phyloP scores from a whole-genome alignment of 2,113 vertebrate species.

The Ptyas mucosa region DNA sequence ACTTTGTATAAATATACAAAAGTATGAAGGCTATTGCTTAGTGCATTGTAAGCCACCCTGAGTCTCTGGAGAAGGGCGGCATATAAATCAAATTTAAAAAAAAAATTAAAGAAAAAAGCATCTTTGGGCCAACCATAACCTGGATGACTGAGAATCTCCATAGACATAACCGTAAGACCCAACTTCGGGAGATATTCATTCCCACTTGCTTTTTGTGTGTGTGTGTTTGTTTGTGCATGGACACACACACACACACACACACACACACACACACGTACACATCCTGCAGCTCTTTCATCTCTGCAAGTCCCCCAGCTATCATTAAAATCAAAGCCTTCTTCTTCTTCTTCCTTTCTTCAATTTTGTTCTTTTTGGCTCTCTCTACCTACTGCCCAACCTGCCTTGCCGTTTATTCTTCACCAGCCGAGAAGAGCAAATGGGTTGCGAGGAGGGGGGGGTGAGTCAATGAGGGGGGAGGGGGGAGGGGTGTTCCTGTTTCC shows the following conservation, averaged over 20 bases:
- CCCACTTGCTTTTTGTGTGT: neutral
- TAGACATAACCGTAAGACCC: too few relatives aligned
- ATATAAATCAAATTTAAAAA: too few relatives aligned
- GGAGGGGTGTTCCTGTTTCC: conserved; percentile 34
- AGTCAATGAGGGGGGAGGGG: conserved; percentile 11
- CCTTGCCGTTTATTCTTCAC: neutral
- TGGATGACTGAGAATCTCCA: too few relatives aligned
- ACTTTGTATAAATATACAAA: too few relatives aligned
- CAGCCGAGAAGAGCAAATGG: conserved; percentile 14
- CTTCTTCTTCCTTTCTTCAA: neutral
- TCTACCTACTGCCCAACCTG: fast-evolving
- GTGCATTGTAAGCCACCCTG: too few relatives aligned
- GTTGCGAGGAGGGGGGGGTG: conserved; percentile 1
- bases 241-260: neutral
- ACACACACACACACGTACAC: neutral
- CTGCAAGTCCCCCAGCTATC: neutral
- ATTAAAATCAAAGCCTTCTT: neutral
- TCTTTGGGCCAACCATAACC: too few relatives aligned
- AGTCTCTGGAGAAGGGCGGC: too few relatives aligned
- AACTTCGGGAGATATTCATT: neutral
- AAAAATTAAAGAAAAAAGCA: too few relatives aligned
- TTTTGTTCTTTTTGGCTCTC: neutral
- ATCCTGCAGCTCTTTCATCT: neutral
- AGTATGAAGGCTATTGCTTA: too few relatives aligned
- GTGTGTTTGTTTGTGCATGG: neutral